Base-by-base conservation (phyloP, 2,888 invertebrate genomes). In the Cephalotes varians region DNA sequence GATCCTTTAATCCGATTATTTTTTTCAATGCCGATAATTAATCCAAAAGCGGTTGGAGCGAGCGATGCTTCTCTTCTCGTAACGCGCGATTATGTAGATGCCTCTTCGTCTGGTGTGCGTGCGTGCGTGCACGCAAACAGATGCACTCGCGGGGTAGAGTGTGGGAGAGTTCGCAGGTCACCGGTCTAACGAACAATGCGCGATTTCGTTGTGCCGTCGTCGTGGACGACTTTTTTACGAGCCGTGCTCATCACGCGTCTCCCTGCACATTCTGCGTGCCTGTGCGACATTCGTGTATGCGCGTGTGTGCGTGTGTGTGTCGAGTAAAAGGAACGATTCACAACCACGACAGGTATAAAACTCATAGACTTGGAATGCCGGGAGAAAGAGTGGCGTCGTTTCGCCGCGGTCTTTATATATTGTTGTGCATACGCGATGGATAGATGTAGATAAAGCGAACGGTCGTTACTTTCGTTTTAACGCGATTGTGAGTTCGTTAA, bases 141-240 rank as follows among this genome's bases (percentile, higher is more conserved):
- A 67, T 51, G 56, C 21, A 21, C 10, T 31, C 69, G 71, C 65
- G 56, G 34, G 31, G 31, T 56, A 47, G 84, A 91, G 91, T 92
- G 93, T 92, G 93, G 93, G 93, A 93, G 92, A 93, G 93, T 93
- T 93, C 93, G 91, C 92, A 92, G 93, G 93, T 93, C 93, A 93
- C 91, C 91, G 88, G 92, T 91, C 91, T 89, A 88, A 90, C 89
- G 91, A 93, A 93, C 93, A 93, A 93, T 93, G 89, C 90, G 87
- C 86, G 88, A 87, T 91, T 92, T 92, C 89, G 87, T 90, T 28
- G 69, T 87, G 86, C 83, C 85, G 86, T 51, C 64, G 65, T 71
- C 88, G 87, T 85, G 85, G 88, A 88, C 87, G 88, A 86, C 85
- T 86, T 82, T 89, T 91, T 85, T 83, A 85, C 87, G 76, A 84